Evolutionary conservation across 2,113 vertebrate species (phyloP), one percentile per base, ranked within the genome.

Genomic region (Hyperopisus bebe): DNA sequence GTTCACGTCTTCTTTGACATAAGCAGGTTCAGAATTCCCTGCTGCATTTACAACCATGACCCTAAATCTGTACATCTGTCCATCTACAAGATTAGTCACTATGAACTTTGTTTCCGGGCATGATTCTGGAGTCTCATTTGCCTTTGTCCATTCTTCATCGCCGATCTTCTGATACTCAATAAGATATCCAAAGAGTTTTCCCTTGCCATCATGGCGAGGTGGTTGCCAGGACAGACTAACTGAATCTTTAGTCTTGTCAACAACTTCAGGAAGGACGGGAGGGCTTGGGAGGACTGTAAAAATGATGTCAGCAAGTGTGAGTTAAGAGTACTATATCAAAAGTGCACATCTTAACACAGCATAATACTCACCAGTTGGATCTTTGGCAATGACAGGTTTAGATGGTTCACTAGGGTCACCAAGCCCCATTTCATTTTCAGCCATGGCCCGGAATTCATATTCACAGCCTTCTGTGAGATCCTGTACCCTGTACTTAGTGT

Each of bases 401-500:
- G 98, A 99, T 89, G 98, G 98, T 88, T 94, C 96, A 89, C 98
- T 99, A 90, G 98, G 97, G 89, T 99, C 98, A 94, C 98, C 98
- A 87, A 96, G 91, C 3, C 98, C 98, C 89, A 99, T 95, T 97
- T 99, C 98, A 55, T 99, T 99, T 95, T 98, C 97, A 94, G 98
- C 98, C 94, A 95, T 97, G 89, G 99, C 98, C 90, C 98, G 96
- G 94, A 99, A 99, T 95, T 99, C 98, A 92, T 99, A 99, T 90
- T 99, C 93, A 93, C 97, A 99, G 44, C 98, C 98, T 94, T 99
- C 97, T 74, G 97, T 94, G 35, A 99, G 96, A 91, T 99, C 98
- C 91, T 96, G 97, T 80, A 99, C 97, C 83, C 96, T 95, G 92
- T 95, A 99, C 90, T 98, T 97, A 85, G 98, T 99, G 89, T 97